These are phyloP conservation scores for Rhincodon typus DNA, from an alignment of 2,797 vertebrate species.

Conservation along the genomic window DNA sequence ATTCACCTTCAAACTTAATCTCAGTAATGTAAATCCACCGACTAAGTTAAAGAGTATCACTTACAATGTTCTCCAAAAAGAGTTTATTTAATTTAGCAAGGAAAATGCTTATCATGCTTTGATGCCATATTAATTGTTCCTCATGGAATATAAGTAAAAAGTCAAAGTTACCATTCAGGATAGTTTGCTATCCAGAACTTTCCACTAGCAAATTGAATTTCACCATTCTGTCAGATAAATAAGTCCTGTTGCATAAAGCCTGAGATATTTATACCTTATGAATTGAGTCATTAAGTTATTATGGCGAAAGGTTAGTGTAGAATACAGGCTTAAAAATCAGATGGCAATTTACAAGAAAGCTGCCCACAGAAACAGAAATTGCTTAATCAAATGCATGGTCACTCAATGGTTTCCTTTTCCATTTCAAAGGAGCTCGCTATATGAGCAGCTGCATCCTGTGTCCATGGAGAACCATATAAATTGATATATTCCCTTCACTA, in stretches of 20 bases:
- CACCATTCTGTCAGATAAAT: background rate
- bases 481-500: background rate
- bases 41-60: background rate
- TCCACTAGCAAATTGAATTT: background rate
- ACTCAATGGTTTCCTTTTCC: background rate
- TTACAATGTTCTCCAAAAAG: background rate
- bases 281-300: background rate
- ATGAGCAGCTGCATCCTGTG: slow-evolving; percentile 8
- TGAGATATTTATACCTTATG: background rate
- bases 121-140: background rate
- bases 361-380: background rate
- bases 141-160: background rate
- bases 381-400: background rate
- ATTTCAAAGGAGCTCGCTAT: background rate
- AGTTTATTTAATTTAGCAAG: background rate
- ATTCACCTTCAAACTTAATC: no score
- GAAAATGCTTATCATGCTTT: background rate
- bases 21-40: no score
- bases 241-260: background rate
- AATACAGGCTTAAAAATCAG: background rate
- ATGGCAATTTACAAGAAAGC: background rate
- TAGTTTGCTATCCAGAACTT: background rate
- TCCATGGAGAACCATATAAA: slow-evolving; percentile 9
- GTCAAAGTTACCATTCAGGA: background rate
- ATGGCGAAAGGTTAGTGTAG: background rate